A percentile compares a stretch with the other conserved stretches of the same genome.
phyloP scores from a whole-genome alignment of 2,797 vertebrate species.

The Pantherophis vulpinus region DNA sequence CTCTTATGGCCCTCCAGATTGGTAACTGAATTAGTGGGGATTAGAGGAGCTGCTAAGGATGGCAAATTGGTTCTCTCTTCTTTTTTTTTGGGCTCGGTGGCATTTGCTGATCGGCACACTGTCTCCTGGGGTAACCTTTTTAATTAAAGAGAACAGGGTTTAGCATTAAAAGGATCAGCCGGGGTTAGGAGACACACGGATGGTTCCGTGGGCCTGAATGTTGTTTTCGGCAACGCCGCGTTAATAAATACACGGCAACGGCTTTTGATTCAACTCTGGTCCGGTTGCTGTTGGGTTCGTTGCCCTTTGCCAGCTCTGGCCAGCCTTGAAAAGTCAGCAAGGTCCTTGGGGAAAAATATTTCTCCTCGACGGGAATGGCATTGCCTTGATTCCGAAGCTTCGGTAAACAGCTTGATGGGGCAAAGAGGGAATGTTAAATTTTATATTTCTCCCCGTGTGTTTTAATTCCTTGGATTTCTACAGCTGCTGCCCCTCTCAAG shows the following conservation, averaged over 20 bases:
- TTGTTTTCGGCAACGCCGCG: not conserved
- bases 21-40: slow-evolving; percentile 84
- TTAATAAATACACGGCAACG: not conserved
- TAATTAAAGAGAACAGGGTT: slow-evolving; percentile 48
- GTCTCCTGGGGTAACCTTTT: slow-evolving; percentile 56
- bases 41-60: slow-evolving; percentile 71
- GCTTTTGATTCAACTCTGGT: not conserved
- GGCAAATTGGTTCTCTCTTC: slow-evolving; percentile 57
- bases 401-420: not conserved
- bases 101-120: slow-evolving; percentile 37
- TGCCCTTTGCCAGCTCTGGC: not conserved
- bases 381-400: not conserved
- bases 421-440: not conserved
- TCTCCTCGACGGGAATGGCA: not conserved
- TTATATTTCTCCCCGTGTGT: not conserved
- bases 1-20: slow-evolving; percentile 81
- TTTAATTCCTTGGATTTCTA: not conserved
- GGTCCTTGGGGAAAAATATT: not conserved
- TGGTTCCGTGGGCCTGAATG: too few relatives aligned
- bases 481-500: too few relatives aligned
- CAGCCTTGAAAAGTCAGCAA: not conserved
- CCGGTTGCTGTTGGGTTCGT: not conserved
- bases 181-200: not conserved
- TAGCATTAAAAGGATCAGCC: not conserved
- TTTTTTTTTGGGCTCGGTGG: slow-evolving; percentile 30